phyloP scores from a whole-genome alignment of 2,797 vertebrate species.

The Vultur gryphus region DNA sequence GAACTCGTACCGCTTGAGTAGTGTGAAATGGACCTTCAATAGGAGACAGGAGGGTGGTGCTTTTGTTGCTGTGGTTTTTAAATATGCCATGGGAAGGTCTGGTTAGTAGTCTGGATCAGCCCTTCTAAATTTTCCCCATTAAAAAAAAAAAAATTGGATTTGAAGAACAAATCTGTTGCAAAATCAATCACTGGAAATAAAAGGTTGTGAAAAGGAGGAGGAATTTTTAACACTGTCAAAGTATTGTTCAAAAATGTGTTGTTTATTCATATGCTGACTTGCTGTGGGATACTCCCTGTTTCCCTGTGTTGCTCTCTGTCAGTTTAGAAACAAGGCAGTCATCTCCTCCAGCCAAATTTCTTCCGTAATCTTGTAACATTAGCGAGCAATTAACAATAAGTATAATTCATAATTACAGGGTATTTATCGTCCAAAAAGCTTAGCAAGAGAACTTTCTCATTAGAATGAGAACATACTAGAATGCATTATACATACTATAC shows the following conservation, averaged over 20 bases:
- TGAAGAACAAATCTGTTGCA: not conserved
- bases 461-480: not conserved
- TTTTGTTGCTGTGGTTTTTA: not conserved
- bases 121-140: not conserved
- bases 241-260: not conserved
- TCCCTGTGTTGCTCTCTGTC: not conserved
- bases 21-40: not conserved
- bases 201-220: not conserved
- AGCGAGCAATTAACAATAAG: not conserved
- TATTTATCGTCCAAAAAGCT: not conserved
- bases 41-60: not conserved
- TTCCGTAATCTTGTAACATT: not conserved
- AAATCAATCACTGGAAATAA: not conserved
- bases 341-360: not conserved
- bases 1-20: not conserved
- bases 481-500: not conserved
- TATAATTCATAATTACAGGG: not conserved
- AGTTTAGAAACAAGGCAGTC: not conserved
- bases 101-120: not conserved
- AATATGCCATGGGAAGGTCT: not conserved
- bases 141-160: not conserved
- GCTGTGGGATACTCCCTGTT: not conserved
- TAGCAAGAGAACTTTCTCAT: not conserved
- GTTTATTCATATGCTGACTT: not conserved
- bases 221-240: not conserved